A percentile compares a stretch with the other conserved stretches of the same genome.
Evolutionary conservation across 2,888 invertebrate genomes (phyloP).

Genomic region (Leptinotarsa haldemani): DNA sequence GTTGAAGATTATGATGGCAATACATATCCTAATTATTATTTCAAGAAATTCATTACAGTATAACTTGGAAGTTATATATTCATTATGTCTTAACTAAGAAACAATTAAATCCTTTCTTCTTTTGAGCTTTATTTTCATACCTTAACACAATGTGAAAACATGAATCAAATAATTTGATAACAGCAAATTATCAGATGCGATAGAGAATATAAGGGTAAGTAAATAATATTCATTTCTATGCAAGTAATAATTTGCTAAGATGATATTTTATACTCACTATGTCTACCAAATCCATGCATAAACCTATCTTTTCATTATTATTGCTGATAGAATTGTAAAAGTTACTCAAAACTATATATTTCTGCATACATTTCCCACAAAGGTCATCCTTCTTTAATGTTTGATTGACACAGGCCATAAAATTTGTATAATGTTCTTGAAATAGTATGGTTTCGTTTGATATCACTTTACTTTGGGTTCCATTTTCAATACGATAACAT

Average conservation of each 20-base stretch:
- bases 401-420: slow-evolving; percentile 65
- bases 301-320: slow-evolving; percentile 70
- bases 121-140: too few relatives aligned
- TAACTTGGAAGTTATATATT: too few relatives aligned
- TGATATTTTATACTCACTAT: slow-evolving; percentile 65
- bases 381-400: slow-evolving; percentile 60
- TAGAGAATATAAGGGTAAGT: too few relatives aligned
- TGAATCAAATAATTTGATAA: too few relatives aligned
- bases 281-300: slow-evolving; percentile 78
- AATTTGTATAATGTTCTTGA: slow-evolving; percentile 65
- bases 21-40: too few relatives aligned
- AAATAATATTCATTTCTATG: too few relatives aligned
- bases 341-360: slow-evolving; percentile 69
- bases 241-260: neutral
- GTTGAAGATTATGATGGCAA: too few relatives aligned
- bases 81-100: too few relatives aligned
- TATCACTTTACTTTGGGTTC: slow-evolving; percentile 61
- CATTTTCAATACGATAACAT: slow-evolving; percentile 69
- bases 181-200: too few relatives aligned
- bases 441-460: slow-evolving; percentile 69
- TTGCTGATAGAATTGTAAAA: slow-evolving; percentile 72
- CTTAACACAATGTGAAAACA: too few relatives aligned
- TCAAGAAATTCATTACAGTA: too few relatives aligned
- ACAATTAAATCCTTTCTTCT: too few relatives aligned
- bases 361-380: slow-evolving; percentile 70